Evolutionary conservation across 2,797 vertebrate species (phyloP).

Genomic region (Coendou prehensilis): DNA sequence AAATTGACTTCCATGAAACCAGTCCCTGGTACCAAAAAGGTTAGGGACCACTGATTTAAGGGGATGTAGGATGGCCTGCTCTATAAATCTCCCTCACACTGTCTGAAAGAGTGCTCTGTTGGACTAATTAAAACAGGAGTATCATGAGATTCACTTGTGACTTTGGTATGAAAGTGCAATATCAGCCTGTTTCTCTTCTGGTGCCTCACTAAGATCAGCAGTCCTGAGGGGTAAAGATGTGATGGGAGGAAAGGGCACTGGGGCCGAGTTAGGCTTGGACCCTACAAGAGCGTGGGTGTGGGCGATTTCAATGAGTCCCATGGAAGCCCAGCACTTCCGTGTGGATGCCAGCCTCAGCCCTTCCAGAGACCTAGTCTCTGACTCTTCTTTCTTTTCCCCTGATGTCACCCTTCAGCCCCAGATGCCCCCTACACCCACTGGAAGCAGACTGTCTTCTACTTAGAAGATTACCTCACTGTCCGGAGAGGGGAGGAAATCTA

Average conservation of each 20-base stretch:
- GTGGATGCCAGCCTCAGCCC: background rate
- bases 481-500: conserved; percentile 96
- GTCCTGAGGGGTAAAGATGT: accelerated
- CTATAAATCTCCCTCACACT: background rate
- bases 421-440: conserved; percentile 98
- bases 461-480: conserved; percentile 98
- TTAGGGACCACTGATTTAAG: background rate
- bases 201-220: background rate
- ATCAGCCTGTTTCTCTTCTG: background rate
- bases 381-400: background rate
- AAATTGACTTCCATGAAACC: background rate
- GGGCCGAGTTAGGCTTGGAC: too few species aligned
- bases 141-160: background rate
- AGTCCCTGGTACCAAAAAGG: background rate
- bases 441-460: conserved; percentile 99
- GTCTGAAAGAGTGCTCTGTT: background rate
- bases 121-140: background rate
- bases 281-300: too few species aligned
- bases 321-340: background rate
- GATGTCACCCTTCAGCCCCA: conserved; percentile 90
- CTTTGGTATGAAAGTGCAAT: background rate
- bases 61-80: background rate
- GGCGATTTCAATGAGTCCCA: too few species aligned
- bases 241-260: too few species aligned
- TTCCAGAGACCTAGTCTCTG: background rate